Conservation (phyloP, 2,888 invertebrate genomes). For the Philonicus albiceps region DNA sequence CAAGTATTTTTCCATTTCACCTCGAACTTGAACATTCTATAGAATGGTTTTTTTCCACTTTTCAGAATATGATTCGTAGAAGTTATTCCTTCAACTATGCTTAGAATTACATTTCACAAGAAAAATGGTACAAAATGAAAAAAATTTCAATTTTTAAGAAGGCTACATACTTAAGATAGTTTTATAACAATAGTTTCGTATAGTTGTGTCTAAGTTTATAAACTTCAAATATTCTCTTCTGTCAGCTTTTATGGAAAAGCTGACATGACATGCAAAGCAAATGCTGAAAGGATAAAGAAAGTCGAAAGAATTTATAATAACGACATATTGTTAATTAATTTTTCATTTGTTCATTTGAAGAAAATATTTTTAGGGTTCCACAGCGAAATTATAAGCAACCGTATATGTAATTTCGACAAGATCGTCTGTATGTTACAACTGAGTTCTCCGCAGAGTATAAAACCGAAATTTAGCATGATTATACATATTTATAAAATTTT, state of each 20-base stretch:
- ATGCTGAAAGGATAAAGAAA: no score
- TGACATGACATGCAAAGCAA: no score
- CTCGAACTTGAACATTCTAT: background rate
- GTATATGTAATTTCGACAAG: no score
- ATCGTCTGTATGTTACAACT: no score
- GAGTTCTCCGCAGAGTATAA: no score
- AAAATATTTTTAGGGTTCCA: no score
- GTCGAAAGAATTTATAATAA: no score
- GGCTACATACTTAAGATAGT: background rate
- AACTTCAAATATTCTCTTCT: background rate
- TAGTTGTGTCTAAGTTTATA: background rate
- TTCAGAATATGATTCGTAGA: background rate
- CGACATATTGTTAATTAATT: no score
- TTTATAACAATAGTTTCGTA: background rate
- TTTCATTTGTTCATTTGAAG: no score
- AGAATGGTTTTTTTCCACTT: background rate
- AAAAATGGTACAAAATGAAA: background rate
- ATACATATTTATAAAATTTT: no score
- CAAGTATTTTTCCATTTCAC: background rate
- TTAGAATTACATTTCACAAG: background rate
- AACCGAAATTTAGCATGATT: no score
- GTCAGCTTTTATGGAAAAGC: background rate
- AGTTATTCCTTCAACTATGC: background rate
- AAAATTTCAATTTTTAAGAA: background rate
- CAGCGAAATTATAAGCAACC: no score